These are phyloP conservation scores for Lepidotrigona ventralis DNA, from an alignment of 1,140 invertebrate species.

Conservation along the genomic window DNA sequence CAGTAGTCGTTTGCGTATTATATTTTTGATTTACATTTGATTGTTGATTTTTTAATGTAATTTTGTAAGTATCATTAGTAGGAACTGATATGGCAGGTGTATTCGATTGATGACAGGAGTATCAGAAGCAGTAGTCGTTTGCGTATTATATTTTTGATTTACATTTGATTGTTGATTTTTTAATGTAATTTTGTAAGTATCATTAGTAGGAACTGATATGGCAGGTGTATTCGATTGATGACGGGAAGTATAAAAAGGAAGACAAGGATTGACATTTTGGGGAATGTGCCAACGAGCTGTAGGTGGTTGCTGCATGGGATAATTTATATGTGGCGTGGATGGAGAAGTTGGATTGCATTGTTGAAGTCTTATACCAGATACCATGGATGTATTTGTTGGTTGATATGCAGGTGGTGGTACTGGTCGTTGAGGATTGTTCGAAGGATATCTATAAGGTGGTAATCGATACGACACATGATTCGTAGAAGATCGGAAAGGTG, in stretches of 20 bases:
- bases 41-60: constrained; percentile 81
- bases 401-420: constrained; percentile 70
- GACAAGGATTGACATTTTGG: constrained; percentile 70
- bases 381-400: constrained; percentile 65
- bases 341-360: constrained; percentile 69
- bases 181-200: constrained; percentile 85
- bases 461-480: constrained; percentile 73
- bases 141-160: constrained; percentile 71
- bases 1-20: constrained; percentile 58
- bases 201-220: constrained; percentile 75
- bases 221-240: constrained; percentile 60
- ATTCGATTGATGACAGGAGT: constrained; percentile 53
- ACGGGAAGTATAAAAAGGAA: constrained; percentile 63
- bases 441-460: constrained; percentile 74
- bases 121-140: constrained; percentile 36
- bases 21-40: constrained; percentile 69
- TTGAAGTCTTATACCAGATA: constrained; percentile 70
- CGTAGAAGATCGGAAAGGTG: constrained; percentile 68
- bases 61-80: constrained; percentile 83
- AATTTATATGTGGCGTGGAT: constrained; percentile 64
- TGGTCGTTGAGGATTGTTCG: constrained; percentile 61
- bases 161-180: constrained; percentile 75
- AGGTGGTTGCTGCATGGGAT: constrained; percentile 56
- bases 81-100: constrained; percentile 68
- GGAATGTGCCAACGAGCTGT: constrained; percentile 77